Percentiles rank a stretch among this genome's conserved stretches.
Evolutionary conservation across 2,113 vertebrate genomes (phyloP).

Genomic region (Setophaga coronata): DNA sequence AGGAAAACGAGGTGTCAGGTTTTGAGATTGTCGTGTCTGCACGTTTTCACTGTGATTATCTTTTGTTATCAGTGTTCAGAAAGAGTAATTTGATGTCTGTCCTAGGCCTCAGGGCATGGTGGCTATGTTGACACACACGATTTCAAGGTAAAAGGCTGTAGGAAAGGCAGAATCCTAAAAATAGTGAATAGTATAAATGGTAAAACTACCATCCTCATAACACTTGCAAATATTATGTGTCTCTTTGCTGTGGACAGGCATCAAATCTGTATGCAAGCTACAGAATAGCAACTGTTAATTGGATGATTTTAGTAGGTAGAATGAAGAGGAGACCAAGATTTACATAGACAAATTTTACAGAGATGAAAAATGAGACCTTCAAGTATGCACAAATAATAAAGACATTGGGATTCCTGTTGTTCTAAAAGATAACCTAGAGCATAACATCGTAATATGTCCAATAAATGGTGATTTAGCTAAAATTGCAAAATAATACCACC

Average conservation of each 20-base stretch:
- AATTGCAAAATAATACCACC: background rate
- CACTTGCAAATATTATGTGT: background rate
- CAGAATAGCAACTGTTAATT: background rate
- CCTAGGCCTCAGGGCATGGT: background rate
- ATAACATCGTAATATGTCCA: background rate
- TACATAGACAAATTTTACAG: accelerated
- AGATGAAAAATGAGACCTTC: background rate
- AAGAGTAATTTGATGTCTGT: background rate
- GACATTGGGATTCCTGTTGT: background rate
- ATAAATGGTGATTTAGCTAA: background rate
- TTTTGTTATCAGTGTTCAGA: background rate
- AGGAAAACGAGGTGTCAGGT: background rate
- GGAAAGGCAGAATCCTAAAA: background rate
- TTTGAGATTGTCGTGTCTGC: background rate
- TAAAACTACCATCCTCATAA: background rate
- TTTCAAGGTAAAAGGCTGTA: background rate
- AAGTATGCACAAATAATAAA: background rate
- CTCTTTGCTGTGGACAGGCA: background rate
- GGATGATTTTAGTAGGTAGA: background rate
- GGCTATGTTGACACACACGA: background rate
- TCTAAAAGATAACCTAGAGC: background rate
- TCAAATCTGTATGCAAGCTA: background rate
- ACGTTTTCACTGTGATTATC: background rate
- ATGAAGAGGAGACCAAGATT: background rate
- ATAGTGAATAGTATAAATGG: background rate